Evolutionary conservation across 23 tunicate genomes (phyloP), one percentile per base, ranked within the genome.

Genomic region (Trididemnum clinides): DNA sequence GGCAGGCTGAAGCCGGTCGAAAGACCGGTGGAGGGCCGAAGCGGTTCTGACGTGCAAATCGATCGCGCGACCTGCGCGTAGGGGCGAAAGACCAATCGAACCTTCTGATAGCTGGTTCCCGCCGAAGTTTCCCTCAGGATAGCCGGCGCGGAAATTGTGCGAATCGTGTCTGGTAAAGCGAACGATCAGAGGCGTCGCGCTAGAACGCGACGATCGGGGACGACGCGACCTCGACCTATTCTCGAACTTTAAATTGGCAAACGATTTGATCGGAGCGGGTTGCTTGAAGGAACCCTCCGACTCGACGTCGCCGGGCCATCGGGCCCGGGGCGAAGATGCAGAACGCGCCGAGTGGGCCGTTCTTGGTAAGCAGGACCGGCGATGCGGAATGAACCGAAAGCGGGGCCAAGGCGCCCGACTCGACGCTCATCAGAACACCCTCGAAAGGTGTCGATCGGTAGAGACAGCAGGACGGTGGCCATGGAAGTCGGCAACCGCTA

Each of bases 21-120:
- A 86, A 84, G 83, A 84, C 89, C 85, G 90, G 90, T 86, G 90
- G 90, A 86, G 83, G 90, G 27, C 90, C 76, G 90, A 64, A 86
- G 90, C 90, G 90, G 39, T 86, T 86, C 90, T 86, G 90, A 86
- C 87, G 89, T 85, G 89, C 89, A 85, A 83, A 85, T 85, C 89
- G 89, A 85, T 85, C 89, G 89, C 83, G 88, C 32, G 83, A 85
- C 51, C 51, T 85, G 88, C 28, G 89, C 34, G 83, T 85, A 85
- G 88, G 85, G 90, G 90, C 90, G 90, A 86, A 86, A 86, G 90
- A 86, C 89, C 81, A 83, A 86, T 86, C 87, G 87, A 86, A 82
- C 90, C 90, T n/a, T n/a, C n/a, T n/a, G n/a, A n/a, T n/a, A n/a
- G n/a, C n/a, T n/a, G n/a, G n/a, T n/a, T n/a, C n/a, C n/a, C n/a